Evolutionary conservation across 2,888 invertebrate species (phyloP).

Genomic region (Hedya salicella): DNA sequence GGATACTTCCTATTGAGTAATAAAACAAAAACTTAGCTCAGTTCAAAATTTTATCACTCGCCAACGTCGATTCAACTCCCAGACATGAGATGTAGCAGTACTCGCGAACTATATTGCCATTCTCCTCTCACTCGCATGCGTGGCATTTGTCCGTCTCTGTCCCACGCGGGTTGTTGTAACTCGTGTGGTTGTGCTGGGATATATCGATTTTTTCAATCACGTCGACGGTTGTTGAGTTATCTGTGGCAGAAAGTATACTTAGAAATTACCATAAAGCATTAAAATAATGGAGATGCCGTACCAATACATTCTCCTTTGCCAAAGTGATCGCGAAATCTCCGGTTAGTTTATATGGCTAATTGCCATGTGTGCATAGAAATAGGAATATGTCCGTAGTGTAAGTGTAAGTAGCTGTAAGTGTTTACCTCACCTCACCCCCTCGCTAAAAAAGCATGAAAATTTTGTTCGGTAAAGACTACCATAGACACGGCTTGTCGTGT

Average conservation of each 20-base stretch:
- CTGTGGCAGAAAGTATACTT: background rate
- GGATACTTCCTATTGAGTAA: background rate
- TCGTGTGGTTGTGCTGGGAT: constrained; percentile 57
- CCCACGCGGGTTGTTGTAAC: constrained; percentile 59
- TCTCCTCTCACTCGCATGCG: constrained; percentile 66
- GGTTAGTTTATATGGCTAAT: too few species aligned
- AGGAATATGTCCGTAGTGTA: too few species aligned
- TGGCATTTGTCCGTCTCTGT: constrained; percentile 63
- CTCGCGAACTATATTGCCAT: constrained; percentile 57
- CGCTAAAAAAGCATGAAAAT: too few species aligned
- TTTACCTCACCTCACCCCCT: too few species aligned
- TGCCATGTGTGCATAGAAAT: too few species aligned
- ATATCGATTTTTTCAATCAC: background rate
- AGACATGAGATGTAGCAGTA: constrained; percentile 66
- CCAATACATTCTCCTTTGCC: too few species aligned
- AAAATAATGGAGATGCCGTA: too few species aligned
- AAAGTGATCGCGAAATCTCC: too few species aligned
- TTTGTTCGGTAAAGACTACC: too few species aligned
- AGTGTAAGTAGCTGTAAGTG: too few species aligned
- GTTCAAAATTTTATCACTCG: constrained; percentile 47
- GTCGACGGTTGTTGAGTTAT: background rate
- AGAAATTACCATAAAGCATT: background rate
- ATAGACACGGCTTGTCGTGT: too few species aligned
- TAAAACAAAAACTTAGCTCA: background rate
- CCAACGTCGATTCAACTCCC: constrained; percentile 57